phyloP scores from a whole-genome alignment of 1,140 invertebrate genomes.

The Rhopalosiphum maidis region DNA sequence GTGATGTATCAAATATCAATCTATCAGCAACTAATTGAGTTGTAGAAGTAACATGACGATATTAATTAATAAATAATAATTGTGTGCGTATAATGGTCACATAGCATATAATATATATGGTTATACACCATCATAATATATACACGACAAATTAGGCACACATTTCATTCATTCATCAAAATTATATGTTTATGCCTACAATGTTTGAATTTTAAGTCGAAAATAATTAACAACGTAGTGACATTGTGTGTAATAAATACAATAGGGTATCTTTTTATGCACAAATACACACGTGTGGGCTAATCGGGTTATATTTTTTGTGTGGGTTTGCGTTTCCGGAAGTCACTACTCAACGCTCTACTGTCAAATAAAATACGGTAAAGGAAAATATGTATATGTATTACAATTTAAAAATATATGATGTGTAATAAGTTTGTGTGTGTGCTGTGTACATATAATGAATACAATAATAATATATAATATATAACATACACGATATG shows the following conservation, averaged over 20 bases:
- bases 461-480: no score
- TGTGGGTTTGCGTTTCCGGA: constrained; percentile 20
- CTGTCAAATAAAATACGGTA: not conserved
- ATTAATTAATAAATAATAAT: not conserved
- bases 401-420: not conserved
- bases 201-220: not conserved
- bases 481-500: no score
- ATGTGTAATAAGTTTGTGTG: not conserved
- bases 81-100: not conserved
- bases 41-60: not conserved
- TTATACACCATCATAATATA: no score
- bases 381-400: not conserved
- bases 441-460: not conserved
- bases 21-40: not conserved
- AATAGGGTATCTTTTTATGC: constrained; percentile 32
- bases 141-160: not conserved
- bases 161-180: not conserved
- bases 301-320: constrained; percentile 31
- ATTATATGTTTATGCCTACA: not conserved
- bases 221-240: constrained; percentile 12
- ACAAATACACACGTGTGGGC: constrained; percentile 10
- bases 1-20: not conserved
- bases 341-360: not conserved
- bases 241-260: not conserved
- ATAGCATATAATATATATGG: not conserved